Evolutionary conservation across 2,113 vertebrate species (phyloP).

Genomic region (Tetrax tetrax): DNA sequence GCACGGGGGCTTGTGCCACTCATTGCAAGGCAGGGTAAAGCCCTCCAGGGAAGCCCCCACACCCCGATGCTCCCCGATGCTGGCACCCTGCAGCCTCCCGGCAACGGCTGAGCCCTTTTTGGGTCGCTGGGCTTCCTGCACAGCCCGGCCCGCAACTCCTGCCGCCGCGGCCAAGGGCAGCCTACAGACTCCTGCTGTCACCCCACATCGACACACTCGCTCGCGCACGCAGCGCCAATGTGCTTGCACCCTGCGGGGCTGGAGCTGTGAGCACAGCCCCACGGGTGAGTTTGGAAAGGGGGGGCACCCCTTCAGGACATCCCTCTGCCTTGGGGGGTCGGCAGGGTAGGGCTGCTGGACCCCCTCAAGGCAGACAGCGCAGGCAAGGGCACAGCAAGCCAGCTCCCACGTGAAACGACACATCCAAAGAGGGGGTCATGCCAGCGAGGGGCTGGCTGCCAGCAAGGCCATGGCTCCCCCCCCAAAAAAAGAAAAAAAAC

Average conservation of each 20-base stretch:
- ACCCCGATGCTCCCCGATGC: not conserved
- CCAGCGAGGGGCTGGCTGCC: not conserved
- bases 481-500: rapidly evolving
- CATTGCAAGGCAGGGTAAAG: not conserved
- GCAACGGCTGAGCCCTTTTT: not conserved
- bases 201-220: rapidly evolving
- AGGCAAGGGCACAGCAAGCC: not conserved
- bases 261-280: not conserved
- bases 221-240: rapidly evolving
- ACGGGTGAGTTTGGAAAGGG: not conserved
- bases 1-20: rapidly evolving
- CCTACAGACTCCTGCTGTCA: no score
- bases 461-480: not conserved
- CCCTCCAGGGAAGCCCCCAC: rapidly evolving
- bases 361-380: not conserved
- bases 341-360: not conserved
- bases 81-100: not conserved
- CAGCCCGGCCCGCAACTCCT: rapidly evolving
- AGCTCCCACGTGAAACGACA: not conserved
- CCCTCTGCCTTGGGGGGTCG: rapidly evolving
- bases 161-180: no score
- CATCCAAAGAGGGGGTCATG: not conserved
- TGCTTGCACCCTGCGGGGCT: rapidly evolving
- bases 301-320: rapidly evolving
- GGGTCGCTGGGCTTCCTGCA: not conserved